Conservation (phyloP, 2,797 vertebrate genomes). For the Sebastes matsubarae region DNA sequence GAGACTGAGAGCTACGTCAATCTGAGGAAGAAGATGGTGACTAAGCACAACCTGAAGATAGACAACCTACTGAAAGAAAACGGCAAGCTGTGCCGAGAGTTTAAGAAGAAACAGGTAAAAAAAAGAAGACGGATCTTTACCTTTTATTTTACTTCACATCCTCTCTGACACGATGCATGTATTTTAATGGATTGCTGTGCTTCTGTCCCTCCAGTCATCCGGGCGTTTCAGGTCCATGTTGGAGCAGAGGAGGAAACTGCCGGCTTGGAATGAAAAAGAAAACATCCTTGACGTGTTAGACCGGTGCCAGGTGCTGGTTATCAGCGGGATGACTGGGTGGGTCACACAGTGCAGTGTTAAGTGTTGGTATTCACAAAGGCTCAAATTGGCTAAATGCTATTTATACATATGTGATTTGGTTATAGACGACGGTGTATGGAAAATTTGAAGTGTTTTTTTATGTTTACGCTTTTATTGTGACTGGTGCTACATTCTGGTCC, state of each 20-base stretch:
- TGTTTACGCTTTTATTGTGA: background rate
- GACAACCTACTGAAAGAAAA: conserved; percentile 87
- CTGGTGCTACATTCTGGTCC: background rate
- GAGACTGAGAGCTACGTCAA: conserved; percentile 92
- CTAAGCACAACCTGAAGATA: conserved; percentile 79
- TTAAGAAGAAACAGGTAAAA: conserved; percentile 85
- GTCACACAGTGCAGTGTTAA: conserved; percentile 31
- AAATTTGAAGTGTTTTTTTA: background rate
- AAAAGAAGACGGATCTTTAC: background rate
- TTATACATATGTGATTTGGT: background rate
- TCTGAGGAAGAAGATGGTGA: conserved; percentile 89
- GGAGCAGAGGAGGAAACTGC: conserved; percentile 92
- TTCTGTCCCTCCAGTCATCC: conserved; percentile 81
- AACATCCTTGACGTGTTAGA: conserved; percentile 86
- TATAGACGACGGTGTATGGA: background rate
- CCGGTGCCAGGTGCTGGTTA: conserved; percentile 91
- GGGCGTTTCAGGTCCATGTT: conserved; percentile 89
- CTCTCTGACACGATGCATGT: fast-evolving
- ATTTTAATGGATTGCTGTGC: background rate
- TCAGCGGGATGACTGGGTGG: conserved; percentile 99
- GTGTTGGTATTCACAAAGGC: background rate
- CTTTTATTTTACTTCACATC: background rate
- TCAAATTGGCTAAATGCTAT: background rate
- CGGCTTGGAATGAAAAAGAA: conserved; percentile 91
- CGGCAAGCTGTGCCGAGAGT: conserved; percentile 88